These are phyloP conservation scores for Procambarus virginalis DNA, from an alignment of 1,140 invertebrate genomes.

Conservation along the genomic window DNA sequence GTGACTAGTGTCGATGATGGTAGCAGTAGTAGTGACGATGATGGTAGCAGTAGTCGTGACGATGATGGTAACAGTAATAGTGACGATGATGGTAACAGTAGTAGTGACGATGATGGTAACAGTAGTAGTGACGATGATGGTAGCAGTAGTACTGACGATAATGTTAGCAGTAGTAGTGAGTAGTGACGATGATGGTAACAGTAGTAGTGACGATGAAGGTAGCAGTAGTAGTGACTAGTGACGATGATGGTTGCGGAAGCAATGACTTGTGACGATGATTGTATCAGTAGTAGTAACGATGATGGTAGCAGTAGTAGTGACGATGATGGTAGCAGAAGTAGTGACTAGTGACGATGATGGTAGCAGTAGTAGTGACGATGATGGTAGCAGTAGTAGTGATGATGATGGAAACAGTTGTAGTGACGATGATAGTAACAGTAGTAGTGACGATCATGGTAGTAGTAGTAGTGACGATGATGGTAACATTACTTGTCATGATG, in stretches of 20 bases:
- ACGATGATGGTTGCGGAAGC: too few species aligned
- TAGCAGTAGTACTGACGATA: not conserved
- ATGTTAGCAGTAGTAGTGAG: not conserved
- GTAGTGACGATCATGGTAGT: not conserved
- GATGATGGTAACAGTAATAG: not conserved
- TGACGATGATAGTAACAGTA: not conserved
- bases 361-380: not conserved
- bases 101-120: not conserved
- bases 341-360: not conserved
- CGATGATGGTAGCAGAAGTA: not conserved
- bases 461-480: too few species aligned
- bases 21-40: not conserved
- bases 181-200: not conserved
- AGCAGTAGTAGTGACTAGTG: too few species aligned
- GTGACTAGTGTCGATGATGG: too few species aligned
- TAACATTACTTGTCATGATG: not conserved
- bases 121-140: not conserved
- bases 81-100: not conserved
- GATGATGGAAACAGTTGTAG: not conserved
- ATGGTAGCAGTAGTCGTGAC: not conserved
- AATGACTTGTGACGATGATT: too few species aligned
- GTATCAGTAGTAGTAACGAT: too few species aligned
- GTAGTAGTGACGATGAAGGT: too few species aligned
- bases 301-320: too few species aligned
- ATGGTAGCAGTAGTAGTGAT: not conserved